These are phyloP conservation scores for Nomia melanderi DNA, from an alignment of 1,140 invertebrate species.

Conservation along the genomic window DNA sequence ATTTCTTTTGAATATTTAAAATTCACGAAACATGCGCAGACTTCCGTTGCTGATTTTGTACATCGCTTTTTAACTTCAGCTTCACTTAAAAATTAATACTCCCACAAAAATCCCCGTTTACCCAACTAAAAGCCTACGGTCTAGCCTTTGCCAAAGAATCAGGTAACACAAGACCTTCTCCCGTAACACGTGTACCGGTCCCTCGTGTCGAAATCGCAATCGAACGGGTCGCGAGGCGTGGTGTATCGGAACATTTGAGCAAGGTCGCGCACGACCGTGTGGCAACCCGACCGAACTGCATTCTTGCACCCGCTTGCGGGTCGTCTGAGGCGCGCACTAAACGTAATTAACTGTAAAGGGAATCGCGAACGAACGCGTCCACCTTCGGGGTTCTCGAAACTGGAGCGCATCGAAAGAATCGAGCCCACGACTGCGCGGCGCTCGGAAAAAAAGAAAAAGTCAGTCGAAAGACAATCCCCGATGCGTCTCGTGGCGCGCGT, in stretches of 20 bases:
- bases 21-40: no score
- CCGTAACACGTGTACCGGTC: background rate
- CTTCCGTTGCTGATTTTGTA: no score
- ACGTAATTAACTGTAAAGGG: conserved; percentile 1
- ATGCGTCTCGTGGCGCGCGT: no score
- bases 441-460: no score
- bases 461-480: no score
- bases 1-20: no score
- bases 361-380: background rate
- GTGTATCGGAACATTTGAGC: background rate
- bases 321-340: background rate
- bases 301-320: background rate
- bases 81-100: no score
- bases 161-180: background rate
- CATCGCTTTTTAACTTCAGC: no score
- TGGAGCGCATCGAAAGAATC: background rate
- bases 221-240: background rate
- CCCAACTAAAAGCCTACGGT: no score
- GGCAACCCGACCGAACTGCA: background rate
- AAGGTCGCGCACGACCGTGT: background rate
- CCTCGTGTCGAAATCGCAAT: background rate
- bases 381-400: background rate
- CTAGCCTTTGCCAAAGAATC: no score
- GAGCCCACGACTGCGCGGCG: no score
- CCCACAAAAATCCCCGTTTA: no score